A percentile compares a stretch with the other conserved stretches of the same genome.
phyloP scores from a whole-genome alignment of 2,113 vertebrate species.

The Todiramphus chloris region DNA sequence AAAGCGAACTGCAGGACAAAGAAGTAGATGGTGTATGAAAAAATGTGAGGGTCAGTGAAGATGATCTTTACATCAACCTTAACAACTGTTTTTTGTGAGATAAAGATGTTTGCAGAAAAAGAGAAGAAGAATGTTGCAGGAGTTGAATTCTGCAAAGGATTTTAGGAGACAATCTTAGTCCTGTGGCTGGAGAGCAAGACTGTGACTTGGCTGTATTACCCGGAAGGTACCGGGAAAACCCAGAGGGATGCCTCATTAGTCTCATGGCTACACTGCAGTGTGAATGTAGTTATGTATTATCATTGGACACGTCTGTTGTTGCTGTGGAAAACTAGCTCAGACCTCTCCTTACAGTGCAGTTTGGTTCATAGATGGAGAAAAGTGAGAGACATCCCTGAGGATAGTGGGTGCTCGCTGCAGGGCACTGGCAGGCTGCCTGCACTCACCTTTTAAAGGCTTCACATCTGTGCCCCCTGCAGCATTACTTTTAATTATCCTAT shows the following conservation, averaged over 20 bases:
- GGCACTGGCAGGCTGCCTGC: not conserved
- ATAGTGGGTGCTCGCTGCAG: not conserved
- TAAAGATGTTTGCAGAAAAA: not conserved
- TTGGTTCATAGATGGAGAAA: not conserved
- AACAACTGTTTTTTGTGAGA: not conserved
- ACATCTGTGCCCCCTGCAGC: not conserved
- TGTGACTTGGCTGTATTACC: not conserved
- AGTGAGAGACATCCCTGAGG: not conserved
- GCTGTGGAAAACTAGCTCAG: not conserved
- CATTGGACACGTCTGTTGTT: not conserved
- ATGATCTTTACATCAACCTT: not conserved
- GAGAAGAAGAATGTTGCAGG: not conserved
- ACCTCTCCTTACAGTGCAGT: not conserved
- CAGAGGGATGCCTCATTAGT: not conserved
- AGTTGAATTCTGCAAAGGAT: not conserved
- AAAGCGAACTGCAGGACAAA: not conserved
- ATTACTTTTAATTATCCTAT: conserved; percentile 14
- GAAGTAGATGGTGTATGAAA: not conserved
- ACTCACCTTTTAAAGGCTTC: not conserved
- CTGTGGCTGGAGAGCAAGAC: not conserved
- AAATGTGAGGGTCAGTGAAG: not conserved
- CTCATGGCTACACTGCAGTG: not conserved
- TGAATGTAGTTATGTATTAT: accelerated
- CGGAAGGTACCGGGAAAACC: not conserved
- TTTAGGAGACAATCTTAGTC: not conserved